Evolutionary conservation across 2,888 invertebrate species (phyloP), one percentile per base, ranked within the genome.

Genomic region (Cryptus viduatorius): DNA sequence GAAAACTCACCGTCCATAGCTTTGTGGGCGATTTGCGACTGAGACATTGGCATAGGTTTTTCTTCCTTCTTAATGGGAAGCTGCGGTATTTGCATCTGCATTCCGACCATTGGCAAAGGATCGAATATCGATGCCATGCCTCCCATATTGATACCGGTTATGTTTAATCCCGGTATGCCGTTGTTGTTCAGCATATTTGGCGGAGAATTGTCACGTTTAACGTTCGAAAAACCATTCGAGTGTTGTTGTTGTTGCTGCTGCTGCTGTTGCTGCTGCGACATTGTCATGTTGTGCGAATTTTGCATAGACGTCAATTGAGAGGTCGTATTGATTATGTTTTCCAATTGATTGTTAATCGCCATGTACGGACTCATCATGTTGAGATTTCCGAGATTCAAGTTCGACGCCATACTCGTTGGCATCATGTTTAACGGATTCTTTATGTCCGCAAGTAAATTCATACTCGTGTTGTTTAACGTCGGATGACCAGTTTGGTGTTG

Each of bases 41-140:
- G 97, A 44, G 96, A 96, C 86, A 96, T 96, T 8, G 96, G 94
- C 73, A 96, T 89, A 0, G 95, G 95, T n/a, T 94, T 94, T 69
- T 96, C 95, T 84, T 95, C 96, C 88, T 95, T 96, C 86, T 95
- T 95, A 19, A 94, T 87, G 0, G 94, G 91, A n/a, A 95, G 94
- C 93, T 93, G 92, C 89, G 90, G 94, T 86, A 93, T 94, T 85
- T 93, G 94, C 91, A 94, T 94, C 19, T 92, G 91, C 94, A 91
- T 90, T 37, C 89, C 86, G 14, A 90, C 86, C 76, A 91, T 89
- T 48, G 96, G 95, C 59, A 95, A 89, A 0, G 96, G 95, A 89
- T 96, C 96, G 89, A 96, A 96, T 88, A 96, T 96, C 19, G 96
- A 96, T 0, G 95, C 93, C 81, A 96, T 95, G n/a, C 90, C 90